Conservation (phyloP, 1,140 invertebrate genomes). For the Batillaria attramentaria region DNA sequence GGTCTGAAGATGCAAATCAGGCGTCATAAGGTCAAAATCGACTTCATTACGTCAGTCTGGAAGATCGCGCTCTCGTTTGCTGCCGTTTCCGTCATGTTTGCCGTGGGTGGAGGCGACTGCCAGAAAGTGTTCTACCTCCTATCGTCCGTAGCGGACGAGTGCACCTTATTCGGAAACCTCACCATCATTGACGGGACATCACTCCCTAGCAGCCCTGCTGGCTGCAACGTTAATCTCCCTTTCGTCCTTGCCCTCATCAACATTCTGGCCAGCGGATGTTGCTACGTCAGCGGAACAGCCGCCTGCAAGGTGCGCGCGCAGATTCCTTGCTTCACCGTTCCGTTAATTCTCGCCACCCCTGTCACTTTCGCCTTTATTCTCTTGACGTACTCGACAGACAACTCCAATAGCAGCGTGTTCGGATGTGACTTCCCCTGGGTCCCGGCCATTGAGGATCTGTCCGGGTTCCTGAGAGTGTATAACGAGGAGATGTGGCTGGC, state of each 20-base stretch:
- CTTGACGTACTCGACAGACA: constrained; percentile 32
- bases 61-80: constrained; percentile 56
- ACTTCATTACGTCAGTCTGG: constrained; percentile 52
- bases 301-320: constrained; percentile 61
- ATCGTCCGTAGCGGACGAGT: neutral
- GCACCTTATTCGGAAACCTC: constrained; percentile 30
- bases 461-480: constrained; percentile 19
- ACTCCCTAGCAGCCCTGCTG: constrained; percentile 11
- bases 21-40: constrained; percentile 49
- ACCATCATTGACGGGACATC: constrained; percentile 25
- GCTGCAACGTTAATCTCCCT: constrained; percentile 43
- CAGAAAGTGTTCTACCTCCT: constrained; percentile 37
- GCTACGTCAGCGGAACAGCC: constrained; percentile 56
- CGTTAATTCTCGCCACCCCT: constrained; percentile 53
- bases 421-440: constrained; percentile 67
- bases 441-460: constrained; percentile 23
- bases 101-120: constrained; percentile 32
- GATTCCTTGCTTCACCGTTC: constrained; percentile 53
- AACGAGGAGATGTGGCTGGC: constrained; percentile 39
- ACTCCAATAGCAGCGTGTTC: constrained; percentile 23
- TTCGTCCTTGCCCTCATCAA: constrained; percentile 50
- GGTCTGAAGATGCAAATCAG: constrained; percentile 32
- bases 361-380: constrained; percentile 52
- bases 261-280: constrained; percentile 50
- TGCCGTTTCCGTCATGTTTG: constrained; percentile 41